Evolutionary conservation across 1,140 invertebrate genomes (phyloP).

Genomic region (Plodia interpunctella): DNA sequence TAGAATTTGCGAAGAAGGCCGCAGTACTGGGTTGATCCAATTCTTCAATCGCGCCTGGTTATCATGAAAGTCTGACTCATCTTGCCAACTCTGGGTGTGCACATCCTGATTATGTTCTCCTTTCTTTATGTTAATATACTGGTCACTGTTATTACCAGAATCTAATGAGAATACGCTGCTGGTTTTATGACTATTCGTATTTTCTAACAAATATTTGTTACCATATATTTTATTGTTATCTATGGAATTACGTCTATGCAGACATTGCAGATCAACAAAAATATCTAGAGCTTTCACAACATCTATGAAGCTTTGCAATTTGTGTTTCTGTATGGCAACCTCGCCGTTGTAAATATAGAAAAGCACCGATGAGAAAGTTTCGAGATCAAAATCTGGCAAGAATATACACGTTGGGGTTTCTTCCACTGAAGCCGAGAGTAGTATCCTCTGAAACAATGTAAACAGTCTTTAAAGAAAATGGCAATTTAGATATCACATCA

Average conservation of each 20-base stretch:
- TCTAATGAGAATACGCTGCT: constrained; percentile 20
- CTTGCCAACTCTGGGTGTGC: constrained; percentile 23
- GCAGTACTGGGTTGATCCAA: constrained; percentile 26
- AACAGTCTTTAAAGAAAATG: no score
- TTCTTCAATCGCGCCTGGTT: constrained; percentile 25
- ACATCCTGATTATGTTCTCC: constrained; percentile 18
- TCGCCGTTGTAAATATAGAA: constrained; percentile 67
- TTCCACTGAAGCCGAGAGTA: constrained; percentile 51
- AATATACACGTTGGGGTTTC: constrained; percentile 52
- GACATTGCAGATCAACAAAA: constrained; percentile 43
- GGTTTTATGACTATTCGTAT: constrained; percentile 1
- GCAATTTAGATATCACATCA: no score
- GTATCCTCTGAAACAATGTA: constrained; percentile 38
- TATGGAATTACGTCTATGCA: neutral
- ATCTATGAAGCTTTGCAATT: constrained; percentile 52
- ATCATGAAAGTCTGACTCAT: constrained; percentile 28
- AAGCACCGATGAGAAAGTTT: constrained; percentile 51
- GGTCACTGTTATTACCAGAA: constrained; percentile 13
- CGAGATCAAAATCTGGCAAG: constrained; percentile 57
- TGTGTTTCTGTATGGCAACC: constrained; percentile 44
- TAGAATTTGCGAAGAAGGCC: constrained; percentile 36
- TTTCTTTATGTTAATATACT: constrained; percentile 36
- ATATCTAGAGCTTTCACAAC: constrained; percentile 56
- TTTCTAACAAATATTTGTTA: constrained; percentile 10
- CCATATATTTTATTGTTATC: constrained; percentile 4